Percentiles rank a stretch among this genome's conserved stretches.
phyloP scores from a whole-genome alignment of 1,140 invertebrate species.

The Ephestia elutella region DNA sequence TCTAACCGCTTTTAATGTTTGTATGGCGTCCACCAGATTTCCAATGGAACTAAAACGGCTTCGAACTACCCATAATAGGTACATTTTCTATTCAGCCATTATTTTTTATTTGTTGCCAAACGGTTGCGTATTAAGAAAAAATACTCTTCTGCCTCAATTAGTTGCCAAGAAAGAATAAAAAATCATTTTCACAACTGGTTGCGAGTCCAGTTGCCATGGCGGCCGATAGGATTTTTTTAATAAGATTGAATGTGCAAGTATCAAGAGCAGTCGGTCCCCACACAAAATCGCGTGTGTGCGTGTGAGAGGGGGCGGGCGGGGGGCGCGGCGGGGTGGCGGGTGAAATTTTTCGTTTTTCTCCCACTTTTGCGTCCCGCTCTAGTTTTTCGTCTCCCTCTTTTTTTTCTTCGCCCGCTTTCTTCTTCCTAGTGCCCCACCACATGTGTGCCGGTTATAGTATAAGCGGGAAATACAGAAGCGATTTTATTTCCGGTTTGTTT shows the following conservation, averaged over 20 bases:
- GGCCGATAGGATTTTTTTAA: neutral
- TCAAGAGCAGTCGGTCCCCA: constrained; percentile 31
- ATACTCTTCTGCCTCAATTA: too few species aligned
- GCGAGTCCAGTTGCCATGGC: too few species aligned
- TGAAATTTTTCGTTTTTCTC: constrained; percentile 74
- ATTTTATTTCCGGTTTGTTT: constrained; percentile 42
- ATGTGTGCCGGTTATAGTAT: constrained; percentile 63
- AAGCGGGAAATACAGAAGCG: constrained; percentile 28
- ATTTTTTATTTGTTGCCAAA: too few species aligned
- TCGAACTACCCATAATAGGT: too few species aligned
- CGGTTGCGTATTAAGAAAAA: too few species aligned
- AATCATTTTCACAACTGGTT: too few species aligned
- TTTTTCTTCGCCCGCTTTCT: constrained; percentile 70
- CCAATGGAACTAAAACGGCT: too few species aligned
- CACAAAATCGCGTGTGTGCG: constrained; percentile 47
- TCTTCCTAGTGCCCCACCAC: constrained; percentile 72
- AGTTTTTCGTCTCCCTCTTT: constrained; percentile 74
- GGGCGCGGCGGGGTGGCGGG: constrained; percentile 31
- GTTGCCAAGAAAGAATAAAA: too few species aligned
- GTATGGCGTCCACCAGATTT: too few species aligned
- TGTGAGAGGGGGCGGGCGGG: constrained; percentile 36
- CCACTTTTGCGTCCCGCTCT: constrained; percentile 73
- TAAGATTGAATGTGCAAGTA: constrained; percentile 43
- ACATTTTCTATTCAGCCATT: too few species aligned
- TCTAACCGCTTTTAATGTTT: too few species aligned